Conservation (phyloP, 2,797 vertebrate species). For the Borostomias antarcticus region DNA sequence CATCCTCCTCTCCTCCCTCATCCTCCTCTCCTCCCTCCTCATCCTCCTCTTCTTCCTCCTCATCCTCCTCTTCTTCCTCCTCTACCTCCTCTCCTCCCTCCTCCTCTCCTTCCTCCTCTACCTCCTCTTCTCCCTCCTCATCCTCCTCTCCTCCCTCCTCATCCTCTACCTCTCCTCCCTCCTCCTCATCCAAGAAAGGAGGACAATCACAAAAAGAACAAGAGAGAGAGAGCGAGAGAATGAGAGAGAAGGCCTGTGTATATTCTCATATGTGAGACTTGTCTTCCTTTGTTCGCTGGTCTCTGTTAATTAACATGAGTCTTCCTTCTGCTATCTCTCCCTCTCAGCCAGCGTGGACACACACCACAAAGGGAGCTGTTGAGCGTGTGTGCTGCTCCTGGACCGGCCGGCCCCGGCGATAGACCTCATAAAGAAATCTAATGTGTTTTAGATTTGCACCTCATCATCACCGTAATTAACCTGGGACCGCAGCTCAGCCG, state of each 20-base stretch:
- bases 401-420: slow-evolving; percentile 68
- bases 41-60: not conserved
- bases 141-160: too few relatives aligned
- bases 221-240: too few relatives aligned
- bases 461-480: slow-evolving; percentile 61
- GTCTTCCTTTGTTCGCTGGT: too few relatives aligned
- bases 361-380: slow-evolving; percentile 66
- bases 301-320: too few relatives aligned
- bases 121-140: slow-evolving; percentile 58
- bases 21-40: slow-evolving; percentile 10
- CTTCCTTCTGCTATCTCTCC: slow-evolving; percentile 46
- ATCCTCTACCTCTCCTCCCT: too few relatives aligned
- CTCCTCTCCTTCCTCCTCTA: slow-evolving; percentile 27
- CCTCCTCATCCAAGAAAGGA: too few relatives aligned
- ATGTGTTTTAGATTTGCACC: slow-evolving; percentile 74
- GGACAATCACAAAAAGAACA: too few relatives aligned
- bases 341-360: slow-evolving; percentile 54
- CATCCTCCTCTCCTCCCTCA: slow-evolving; percentile 65
- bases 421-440: slow-evolving; percentile 68
- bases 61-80: slow-evolving; percentile 56
- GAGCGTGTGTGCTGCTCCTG: too few relatives aligned
- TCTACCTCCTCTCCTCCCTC: not conserved
- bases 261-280: too few relatives aligned
- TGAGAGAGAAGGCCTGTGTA: too few relatives aligned
- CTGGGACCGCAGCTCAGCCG: slow-evolving; percentile 37